Evolutionary conservation across 2,113 vertebrate genomes (phyloP).

Genomic region (Mixornis gularis): DNA sequence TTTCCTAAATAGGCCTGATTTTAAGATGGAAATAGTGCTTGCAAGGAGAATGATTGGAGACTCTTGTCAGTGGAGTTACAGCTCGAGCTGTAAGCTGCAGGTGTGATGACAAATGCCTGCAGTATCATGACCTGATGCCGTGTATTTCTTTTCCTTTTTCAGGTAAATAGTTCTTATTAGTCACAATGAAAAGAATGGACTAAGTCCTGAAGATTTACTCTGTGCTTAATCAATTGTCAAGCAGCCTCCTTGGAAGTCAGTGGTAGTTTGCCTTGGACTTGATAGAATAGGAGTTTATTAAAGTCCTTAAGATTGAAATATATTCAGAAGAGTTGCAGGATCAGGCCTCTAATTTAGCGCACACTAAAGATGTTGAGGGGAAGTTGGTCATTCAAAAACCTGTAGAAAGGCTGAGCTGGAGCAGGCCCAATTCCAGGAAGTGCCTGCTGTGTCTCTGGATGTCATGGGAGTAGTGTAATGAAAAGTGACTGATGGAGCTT

Average conservation of each 20-base stretch:
- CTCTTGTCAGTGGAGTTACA: neutral
- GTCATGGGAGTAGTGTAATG: neutral
- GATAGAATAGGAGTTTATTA: neutral
- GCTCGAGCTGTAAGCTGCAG: neutral
- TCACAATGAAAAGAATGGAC: neutral
- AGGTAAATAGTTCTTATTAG: neutral
- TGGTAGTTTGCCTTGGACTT: neutral
- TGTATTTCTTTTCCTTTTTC: neutral
- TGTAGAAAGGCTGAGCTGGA: neutral
- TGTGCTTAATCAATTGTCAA: neutral
- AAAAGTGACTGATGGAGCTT: constrained; percentile 20
- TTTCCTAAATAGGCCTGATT: neutral
- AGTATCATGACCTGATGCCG: rapidly evolving
- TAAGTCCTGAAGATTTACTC: neutral
- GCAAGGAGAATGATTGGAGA: neutral
- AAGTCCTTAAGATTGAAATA: neutral
- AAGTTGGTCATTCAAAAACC: neutral
- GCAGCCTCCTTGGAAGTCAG: neutral
- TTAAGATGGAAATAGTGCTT: neutral
- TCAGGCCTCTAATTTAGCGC: neutral
- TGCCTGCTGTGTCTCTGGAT: neutral
- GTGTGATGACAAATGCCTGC: neutral
- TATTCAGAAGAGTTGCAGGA: neutral
- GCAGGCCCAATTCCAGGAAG: neutral
- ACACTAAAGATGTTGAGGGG: neutral